Conservation (phyloP, 2,888 invertebrate genomes). For the Dasysyrphus tricinctus region DNA sequence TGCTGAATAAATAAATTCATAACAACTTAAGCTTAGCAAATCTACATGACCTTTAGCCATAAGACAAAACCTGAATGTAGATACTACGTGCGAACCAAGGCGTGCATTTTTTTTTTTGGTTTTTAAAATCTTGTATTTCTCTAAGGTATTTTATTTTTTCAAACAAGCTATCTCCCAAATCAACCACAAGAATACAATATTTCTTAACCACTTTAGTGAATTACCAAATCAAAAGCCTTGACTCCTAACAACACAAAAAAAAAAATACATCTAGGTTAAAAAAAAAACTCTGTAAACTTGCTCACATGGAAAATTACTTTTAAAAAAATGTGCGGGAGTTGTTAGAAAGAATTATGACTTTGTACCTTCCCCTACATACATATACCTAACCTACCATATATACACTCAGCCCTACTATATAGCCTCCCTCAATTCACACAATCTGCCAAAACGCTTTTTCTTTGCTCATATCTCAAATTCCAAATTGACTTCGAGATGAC, state of each 20-base stretch:
- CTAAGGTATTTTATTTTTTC: not conserved
- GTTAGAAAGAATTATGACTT: slow-evolving; percentile 50
- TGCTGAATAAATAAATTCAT: too few relatives aligned
- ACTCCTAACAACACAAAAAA: not conserved
- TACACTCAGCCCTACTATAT: not conserved
- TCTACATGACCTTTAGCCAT: too few relatives aligned
- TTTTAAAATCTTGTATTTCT: not conserved
- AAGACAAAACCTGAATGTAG: too few relatives aligned
- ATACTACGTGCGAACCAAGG: too few relatives aligned
- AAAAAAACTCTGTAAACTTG: slow-evolving; percentile 28
- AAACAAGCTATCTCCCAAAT: not conserved
- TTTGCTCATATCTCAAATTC: slow-evolving; percentile 63
- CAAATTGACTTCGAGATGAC: slow-evolving; percentile 68
- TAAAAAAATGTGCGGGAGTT: slow-evolving; percentile 1
- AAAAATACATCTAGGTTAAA: not conserved
- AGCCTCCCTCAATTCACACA: slow-evolving; percentile 15
- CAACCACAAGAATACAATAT: slow-evolving; percentile 21
- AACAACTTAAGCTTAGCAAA: too few relatives aligned
- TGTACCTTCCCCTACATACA: slow-evolving; percentile 7
- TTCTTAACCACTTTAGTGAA: slow-evolving; percentile 20
- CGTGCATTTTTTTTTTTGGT: not conserved
- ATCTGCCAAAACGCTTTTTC: slow-evolving; percentile 51
- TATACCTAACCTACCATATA: too few relatives aligned
- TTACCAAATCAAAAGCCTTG: slow-evolving; percentile 49
- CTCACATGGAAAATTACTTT: slow-evolving; percentile 59